A percentile compares a stretch with the other conserved stretches of the same genome.
Conservation (phyloP, 2,797 vertebrate species). For the Pangasius mekongensis region DNA sequence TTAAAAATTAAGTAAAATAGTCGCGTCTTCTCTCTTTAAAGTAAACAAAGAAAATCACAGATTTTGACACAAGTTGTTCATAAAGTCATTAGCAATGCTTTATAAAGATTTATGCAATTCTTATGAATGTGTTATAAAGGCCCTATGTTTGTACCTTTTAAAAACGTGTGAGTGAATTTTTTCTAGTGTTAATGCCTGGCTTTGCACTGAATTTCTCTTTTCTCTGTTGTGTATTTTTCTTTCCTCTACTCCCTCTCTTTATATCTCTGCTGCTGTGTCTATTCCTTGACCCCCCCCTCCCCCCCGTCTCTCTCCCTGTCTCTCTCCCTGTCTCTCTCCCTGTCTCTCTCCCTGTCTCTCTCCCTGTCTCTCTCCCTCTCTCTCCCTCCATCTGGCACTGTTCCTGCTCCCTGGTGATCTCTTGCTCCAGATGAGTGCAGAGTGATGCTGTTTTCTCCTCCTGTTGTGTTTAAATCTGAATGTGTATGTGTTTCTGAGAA, state of each 20-base stretch:
- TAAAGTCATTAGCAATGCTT: background rate
- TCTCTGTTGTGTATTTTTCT: background rate
- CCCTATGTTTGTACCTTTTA: background rate
- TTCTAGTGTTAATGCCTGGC: background rate
- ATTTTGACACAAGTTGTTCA: background rate
- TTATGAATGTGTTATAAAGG: background rate
- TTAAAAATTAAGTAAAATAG: no score
- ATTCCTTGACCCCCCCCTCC: no score
- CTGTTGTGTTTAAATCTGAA: background rate
- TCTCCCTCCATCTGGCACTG: background rate
- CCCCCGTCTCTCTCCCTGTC: no score
- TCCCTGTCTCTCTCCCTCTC: no score
- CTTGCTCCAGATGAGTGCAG: background rate
- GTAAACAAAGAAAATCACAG: background rate
- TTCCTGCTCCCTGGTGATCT: background rate
- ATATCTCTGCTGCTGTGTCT: background rate
- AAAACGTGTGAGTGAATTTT: background rate
- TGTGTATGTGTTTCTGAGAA: background rate
- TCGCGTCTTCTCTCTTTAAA: background rate
- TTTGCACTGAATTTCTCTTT: background rate
- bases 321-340: no score
- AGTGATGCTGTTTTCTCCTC: background rate
- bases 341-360: no score
- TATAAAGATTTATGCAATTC: background rate
- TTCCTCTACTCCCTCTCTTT: background rate